These are phyloP conservation scores for Eubasilissa regina DNA, from an alignment of 1,140 invertebrate species.

Conservation along the genomic window DNA sequence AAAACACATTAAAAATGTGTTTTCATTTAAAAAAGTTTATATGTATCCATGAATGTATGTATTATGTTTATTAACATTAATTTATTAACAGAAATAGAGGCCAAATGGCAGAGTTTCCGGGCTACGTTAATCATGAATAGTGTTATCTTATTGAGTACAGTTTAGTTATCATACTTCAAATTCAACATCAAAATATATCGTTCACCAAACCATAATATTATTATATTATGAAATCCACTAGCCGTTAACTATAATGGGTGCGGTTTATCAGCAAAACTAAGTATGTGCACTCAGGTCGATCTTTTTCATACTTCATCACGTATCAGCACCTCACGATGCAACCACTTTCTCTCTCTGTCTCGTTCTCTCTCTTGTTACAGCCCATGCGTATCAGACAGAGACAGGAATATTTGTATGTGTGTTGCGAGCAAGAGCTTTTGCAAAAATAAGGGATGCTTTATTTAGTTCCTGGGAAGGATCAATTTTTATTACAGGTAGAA, in stretches of 20 bases:
- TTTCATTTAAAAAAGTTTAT: too few relatives aligned
- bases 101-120: too few relatives aligned
- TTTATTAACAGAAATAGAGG: too few relatives aligned
- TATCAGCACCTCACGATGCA: conserved; percentile 22
- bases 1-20: too few relatives aligned
- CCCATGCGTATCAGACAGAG: not conserved
- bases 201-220: not conserved
- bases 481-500: not conserved
- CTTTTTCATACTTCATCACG: conserved; percentile 32
- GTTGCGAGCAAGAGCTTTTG: conserved; percentile 8
- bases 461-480: not conserved
- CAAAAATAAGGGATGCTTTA: conserved; percentile 32
- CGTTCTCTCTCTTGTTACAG: not conserved
- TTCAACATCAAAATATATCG: not conserved
- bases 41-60: too few relatives aligned
- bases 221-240: not conserved
- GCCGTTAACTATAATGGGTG: not conserved
- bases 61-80: too few relatives aligned
- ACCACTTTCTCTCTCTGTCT: conserved; percentile 38
- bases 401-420: not conserved
- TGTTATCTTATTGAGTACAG: not conserved
- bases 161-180: not conserved
- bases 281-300: conserved; percentile 21
- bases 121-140: not conserved
- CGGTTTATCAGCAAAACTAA: not conserved